Evolutionary conservation across 2,113 vertebrate species (phyloP).

Genomic region (Turnix velox): DNA sequence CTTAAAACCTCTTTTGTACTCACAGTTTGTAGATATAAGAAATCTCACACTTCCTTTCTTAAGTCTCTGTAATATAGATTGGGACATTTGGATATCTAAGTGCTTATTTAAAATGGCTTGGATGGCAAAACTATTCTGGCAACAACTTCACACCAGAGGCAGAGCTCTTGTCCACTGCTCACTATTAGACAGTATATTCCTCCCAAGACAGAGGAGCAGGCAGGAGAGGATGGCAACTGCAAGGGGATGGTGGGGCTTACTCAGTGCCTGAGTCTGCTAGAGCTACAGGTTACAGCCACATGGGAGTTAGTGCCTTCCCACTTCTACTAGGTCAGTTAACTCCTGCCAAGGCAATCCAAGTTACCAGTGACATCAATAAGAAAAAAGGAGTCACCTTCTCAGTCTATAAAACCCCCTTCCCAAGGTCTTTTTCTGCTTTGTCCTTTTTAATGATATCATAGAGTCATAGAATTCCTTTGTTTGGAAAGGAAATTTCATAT

Average conservation of each 20-base stretch:
- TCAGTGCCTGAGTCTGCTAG: fast-evolving
- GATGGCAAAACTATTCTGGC: neutral
- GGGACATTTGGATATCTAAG: neutral
- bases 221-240: neutral
- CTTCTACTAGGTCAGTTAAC: neutral
- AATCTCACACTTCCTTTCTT: neutral
- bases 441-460: too few species aligned
- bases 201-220: neutral
- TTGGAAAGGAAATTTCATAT: too few species aligned
- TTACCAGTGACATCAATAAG: neutral
- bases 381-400: neutral
- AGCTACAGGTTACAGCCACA: neutral
- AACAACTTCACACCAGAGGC: neutral
- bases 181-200: neutral
- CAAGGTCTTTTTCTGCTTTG: neutral
- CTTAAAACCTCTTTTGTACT: neutral
- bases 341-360: neutral
- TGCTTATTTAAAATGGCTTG: neutral
- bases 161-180: neutral
- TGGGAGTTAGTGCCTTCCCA: neutral
- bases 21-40: neutral
- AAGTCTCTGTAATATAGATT: neutral
- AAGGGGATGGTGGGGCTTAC: neutral
- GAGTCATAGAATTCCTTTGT: too few species aligned
- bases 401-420: neutral